Evolutionary conservation across 2,888 invertebrate genomes (phyloP), one percentile per base, ranked within the genome.

Genomic region (Busseola fusca): DNA sequence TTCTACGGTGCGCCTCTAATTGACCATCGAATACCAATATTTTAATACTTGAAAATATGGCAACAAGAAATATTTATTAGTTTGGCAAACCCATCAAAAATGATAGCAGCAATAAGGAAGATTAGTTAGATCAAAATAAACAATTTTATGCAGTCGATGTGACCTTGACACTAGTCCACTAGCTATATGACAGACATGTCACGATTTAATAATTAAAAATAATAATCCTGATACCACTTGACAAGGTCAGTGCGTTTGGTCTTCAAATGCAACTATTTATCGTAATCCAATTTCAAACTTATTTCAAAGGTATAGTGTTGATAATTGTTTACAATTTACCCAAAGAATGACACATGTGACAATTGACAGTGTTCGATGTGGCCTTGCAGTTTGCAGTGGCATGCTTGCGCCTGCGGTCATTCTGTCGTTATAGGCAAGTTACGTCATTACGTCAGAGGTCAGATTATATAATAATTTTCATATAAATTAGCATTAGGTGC

Each of bases 171-270:
- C 85, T 85, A 76, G 69, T 66, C 54, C 66, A 82, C 69, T 68
- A 65, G 57, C 72, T 75, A 69, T 74, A 85, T 80, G 87, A 85
- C 85, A 87, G 81, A 77, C 83, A 72, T 74, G 87, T 87, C 90
- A 90, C 90, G 89, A 81, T 68, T 75, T 74, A 78, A 82, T 85
- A 83, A 87, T 87, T 87, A 84, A 85, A 87, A 85, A 77, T 77
- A 78, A 80, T 82, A 86, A 83, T 83, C 83, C 83, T 83, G 81
- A 88, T 84, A 87, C 84, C 78, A 70, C 81, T 69, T 82, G 83
- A 87, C 90, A 89, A 91, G 91, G 90, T 90, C 86, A 87, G 56
- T 84, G 89, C 87, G 84, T 87, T 83, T 68, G 84, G 77, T 83
- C 80, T 72, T 81, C 81, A 78, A 74, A 76, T 62, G 69, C 69